phyloP scores from a whole-genome alignment of 2,888 invertebrate genomes.

The Eupithecia insigniata region DNA sequence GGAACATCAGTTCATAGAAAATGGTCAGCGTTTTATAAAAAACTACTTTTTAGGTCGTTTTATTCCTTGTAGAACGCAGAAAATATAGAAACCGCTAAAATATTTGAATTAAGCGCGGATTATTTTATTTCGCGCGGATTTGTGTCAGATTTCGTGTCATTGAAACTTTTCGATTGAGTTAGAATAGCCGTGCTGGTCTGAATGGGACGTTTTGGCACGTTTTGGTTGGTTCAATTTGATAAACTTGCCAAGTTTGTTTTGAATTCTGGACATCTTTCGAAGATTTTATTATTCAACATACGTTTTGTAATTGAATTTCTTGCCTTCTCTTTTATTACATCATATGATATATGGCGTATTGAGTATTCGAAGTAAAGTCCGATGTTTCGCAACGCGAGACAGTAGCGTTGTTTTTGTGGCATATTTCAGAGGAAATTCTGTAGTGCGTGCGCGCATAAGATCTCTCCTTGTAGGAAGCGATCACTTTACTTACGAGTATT shows the following conservation, averaged over 20 bases:
- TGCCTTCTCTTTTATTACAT: constrained; percentile 69
- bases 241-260: background rate
- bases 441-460: constrained; percentile 61
- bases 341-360: constrained; percentile 63
- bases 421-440: constrained; percentile 75
- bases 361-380: constrained; percentile 50
- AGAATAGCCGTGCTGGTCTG: too few relatives aligned
- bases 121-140: too few relatives aligned
- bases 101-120: too few relatives aligned
- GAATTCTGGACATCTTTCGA: constrained; percentile 47
- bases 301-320: background rate
- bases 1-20: too few relatives aligned
- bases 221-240: background rate
- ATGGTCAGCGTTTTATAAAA: too few relatives aligned
- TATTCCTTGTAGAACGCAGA: too few relatives aligned
- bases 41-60: too few relatives aligned
- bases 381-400: constrained; percentile 53
- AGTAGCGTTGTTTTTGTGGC: constrained; percentile 54
- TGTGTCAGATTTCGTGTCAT: too few relatives aligned
- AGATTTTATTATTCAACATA: background rate
- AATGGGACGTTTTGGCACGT: too few relatives aligned
- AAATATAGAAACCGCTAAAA: too few relatives aligned
- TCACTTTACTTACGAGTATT: constrained; percentile 40
- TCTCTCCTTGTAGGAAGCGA: constrained; percentile 60
- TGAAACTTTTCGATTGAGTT: too few relatives aligned